Percentiles rank a stretch among this genome's conserved stretches.
Evolutionary conservation across 2,888 invertebrate species (phyloP).

Genomic region (Hofmannophila pseudospretella): DNA sequence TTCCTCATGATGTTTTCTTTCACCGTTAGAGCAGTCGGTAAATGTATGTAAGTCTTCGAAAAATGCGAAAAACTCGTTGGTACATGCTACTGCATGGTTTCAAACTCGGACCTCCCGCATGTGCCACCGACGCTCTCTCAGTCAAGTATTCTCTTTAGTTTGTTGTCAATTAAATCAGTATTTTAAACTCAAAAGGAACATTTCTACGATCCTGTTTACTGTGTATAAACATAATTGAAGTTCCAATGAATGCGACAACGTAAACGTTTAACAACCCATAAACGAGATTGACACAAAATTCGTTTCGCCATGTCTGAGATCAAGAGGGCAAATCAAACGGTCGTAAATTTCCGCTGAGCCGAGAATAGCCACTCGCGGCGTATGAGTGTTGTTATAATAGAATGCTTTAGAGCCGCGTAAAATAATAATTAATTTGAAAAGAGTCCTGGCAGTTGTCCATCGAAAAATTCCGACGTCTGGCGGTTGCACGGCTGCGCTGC

Average conservation of each 20-base stretch:
- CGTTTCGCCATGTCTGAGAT: conserved; percentile 52
- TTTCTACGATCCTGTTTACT: too few species aligned
- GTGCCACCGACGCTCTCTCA: too few species aligned
- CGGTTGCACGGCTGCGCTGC: conserved; percentile 14
- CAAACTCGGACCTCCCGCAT: too few species aligned
- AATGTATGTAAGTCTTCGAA: too few species aligned
- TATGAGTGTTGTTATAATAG: conserved; percentile 64
- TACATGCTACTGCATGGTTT: too few species aligned
- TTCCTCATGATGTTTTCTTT: too few species aligned
- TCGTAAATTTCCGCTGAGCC: conserved; percentile 54
- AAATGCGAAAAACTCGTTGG: too few species aligned
- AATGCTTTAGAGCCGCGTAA: conserved; percentile 65
- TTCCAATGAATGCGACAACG: conserved; percentile 12
- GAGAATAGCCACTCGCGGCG: conserved; percentile 48
- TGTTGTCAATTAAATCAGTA: too few species aligned
- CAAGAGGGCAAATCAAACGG: conserved; percentile 66
- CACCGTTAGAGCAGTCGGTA: too few species aligned
- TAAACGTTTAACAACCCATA: conserved; percentile 39
- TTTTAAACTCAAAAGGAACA: too few species aligned
- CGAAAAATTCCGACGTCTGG: conserved; percentile 44
- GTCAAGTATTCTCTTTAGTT: too few species aligned
- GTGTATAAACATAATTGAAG: conserved; percentile 1
- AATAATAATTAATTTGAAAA: conserved; percentile 76
- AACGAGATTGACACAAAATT: conserved; percentile 46
- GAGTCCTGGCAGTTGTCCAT: conserved; percentile 64